Conservation (phyloP, 2,888 invertebrate genomes). For the Caenorhabditis zanzibari region DNA sequence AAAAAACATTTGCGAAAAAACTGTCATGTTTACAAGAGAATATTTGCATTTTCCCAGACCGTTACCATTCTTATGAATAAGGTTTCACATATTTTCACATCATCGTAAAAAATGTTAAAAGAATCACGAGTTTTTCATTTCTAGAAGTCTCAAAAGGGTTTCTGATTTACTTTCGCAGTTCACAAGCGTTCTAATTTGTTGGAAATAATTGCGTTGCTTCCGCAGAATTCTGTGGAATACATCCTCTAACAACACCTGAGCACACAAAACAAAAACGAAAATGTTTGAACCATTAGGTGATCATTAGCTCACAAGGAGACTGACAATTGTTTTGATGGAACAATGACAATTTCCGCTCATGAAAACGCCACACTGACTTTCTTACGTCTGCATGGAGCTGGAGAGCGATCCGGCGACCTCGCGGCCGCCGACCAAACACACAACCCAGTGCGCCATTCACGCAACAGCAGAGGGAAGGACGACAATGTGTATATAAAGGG, state of each 20-base stretch:
- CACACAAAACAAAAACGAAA: constrained; percentile 23
- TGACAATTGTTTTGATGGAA: constrained; percentile 64
- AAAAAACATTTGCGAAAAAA: not conserved
- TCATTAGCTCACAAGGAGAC: constrained; percentile 58
- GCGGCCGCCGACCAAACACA: constrained; percentile 1
- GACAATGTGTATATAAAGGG: constrained; percentile 13
- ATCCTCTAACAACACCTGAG: not conserved
- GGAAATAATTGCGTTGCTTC: too few species aligned
- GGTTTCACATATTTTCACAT: too few species aligned
- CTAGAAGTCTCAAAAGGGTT: too few species aligned
- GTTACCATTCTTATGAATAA: not conserved
- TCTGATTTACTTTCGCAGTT: too few species aligned
- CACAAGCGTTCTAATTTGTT: too few species aligned
- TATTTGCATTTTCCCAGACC: constrained; percentile 24
- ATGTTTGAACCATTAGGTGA: constrained; percentile 63
- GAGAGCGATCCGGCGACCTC: constrained; percentile 54
- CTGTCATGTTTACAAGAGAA: constrained; percentile 13
- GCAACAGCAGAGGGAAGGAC: constrained; percentile 3
- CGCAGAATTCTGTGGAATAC: too few species aligned
- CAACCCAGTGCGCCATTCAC: constrained; percentile 49
- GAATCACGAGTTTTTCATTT: too few species aligned
- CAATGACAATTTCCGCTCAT: constrained; percentile 65
- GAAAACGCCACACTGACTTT: constrained; percentile 63
- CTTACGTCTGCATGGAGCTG: constrained; percentile 64
- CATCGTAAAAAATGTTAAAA: too few species aligned